phyloP scores from a whole-genome alignment of 2,888 invertebrate genomes.

The Serrognathus titanus region DNA sequence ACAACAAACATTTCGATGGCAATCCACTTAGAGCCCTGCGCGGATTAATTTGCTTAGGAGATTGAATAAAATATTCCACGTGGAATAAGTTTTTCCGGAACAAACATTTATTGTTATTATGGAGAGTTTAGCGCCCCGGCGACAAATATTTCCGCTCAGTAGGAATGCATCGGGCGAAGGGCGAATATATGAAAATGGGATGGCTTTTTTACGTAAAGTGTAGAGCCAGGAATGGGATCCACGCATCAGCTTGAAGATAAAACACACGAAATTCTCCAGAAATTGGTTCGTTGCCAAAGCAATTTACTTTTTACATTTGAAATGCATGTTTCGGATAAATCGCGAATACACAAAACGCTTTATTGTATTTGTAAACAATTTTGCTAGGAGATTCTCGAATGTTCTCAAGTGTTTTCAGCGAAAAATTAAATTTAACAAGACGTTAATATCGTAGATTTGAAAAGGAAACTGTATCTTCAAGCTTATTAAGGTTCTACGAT shows the following conservation, averaged over 20 bases:
- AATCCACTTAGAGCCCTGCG: no score
- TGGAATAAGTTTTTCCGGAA: background rate
- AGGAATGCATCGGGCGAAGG: constrained; percentile 43
- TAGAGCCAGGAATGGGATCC: constrained; percentile 42
- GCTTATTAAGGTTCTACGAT: no score
- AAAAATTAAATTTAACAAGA: background rate
- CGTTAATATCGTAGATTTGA: no score
- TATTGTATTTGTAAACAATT: constrained; percentile 9
- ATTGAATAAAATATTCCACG: no score
- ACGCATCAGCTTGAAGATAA: constrained; percentile 46
- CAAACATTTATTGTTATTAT: constrained; percentile 15
- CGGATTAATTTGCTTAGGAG: no score
- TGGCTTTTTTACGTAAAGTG: constrained; percentile 45
- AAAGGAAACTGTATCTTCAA: no score
- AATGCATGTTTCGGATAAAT: constrained; percentile 30
- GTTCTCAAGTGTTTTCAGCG: no score
- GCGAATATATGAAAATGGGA: constrained; percentile 48
- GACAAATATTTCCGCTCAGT: constrained; percentile 33
- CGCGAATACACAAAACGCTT: constrained; percentile 21
- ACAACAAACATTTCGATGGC: no score
- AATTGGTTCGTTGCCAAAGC: constrained; percentile 47
- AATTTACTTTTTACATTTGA: constrained; percentile 39
- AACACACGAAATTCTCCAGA: constrained; percentile 45
- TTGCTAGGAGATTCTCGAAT: background rate
- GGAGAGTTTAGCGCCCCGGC: constrained; percentile 25